phyloP scores from a whole-genome alignment of 2,888 invertebrate species.

The Callimorpha dominula region DNA sequence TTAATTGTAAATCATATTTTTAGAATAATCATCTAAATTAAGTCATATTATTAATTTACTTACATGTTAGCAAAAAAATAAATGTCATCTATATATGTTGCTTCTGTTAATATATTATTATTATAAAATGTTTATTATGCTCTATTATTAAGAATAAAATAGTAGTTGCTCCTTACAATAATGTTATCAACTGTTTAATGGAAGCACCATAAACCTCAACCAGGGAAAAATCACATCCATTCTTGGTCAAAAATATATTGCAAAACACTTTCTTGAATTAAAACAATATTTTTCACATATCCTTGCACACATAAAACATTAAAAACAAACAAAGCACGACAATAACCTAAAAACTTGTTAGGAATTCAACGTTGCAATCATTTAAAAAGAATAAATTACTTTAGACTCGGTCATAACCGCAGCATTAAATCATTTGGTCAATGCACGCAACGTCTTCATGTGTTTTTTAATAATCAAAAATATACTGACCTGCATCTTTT shows the following conservation, averaged over 20 bases:
- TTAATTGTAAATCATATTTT: neutral
- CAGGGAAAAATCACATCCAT: neutral
- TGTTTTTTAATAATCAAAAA: conserved; percentile 30
- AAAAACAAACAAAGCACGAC: conserved; percentile 35
- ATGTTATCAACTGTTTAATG: neutral
- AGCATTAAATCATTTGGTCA: conserved; percentile 47
- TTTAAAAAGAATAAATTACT: conserved; percentile 63
- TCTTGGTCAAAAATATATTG: neutral
- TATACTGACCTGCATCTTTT: conserved; percentile 93
- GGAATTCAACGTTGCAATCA: conserved; percentile 55
- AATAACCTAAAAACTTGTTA: conserved; percentile 47
- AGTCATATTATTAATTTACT: neutral
- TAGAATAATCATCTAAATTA: neutral
- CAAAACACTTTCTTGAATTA: too few relatives aligned
- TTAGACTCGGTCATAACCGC: conserved; percentile 47
- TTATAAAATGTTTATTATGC: too few relatives aligned
- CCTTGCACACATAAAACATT: neutral
- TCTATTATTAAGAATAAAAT: too few relatives aligned
- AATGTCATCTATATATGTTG: too few relatives aligned
- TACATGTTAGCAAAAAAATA: neutral
- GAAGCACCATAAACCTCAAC: neutral
- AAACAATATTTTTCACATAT: too few relatives aligned
- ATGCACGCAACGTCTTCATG: conserved; percentile 56
- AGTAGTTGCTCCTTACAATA: too few relatives aligned
- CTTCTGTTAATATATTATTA: too few relatives aligned